These are phyloP conservation scores for Iguana delicatissima DNA, from an alignment of 2,797 vertebrate species.

Conservation along the genomic window DNA sequence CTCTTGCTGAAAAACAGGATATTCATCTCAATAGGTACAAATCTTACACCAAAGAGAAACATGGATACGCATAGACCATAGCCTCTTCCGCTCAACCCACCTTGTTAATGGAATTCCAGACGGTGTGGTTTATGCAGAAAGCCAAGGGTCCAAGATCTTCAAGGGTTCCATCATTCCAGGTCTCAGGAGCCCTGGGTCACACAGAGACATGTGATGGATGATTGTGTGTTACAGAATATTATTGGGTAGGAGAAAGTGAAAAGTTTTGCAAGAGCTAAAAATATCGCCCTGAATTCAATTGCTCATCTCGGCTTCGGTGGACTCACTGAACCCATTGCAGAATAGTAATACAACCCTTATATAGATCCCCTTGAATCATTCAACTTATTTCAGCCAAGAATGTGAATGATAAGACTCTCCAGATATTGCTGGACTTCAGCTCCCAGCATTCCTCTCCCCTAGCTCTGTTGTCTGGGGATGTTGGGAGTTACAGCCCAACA, in stretches of 20 bases:
- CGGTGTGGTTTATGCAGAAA: constrained; percentile 60
- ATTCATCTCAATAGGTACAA: neutral
- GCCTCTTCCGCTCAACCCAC: constrained; percentile 48
- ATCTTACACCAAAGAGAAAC: neutral
- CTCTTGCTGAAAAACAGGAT: constrained; percentile 54
- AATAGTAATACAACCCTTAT: too few species aligned
- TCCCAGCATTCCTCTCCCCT: too few species aligned
- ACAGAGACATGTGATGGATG: neutral
- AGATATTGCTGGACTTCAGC: too few species aligned
- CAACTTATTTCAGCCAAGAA: too few species aligned
- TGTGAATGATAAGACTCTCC: too few species aligned
- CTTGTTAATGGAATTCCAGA: constrained; percentile 66
- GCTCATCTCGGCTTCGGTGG: too few species aligned
- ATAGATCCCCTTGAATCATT: too few species aligned
- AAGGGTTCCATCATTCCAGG: constrained; percentile 70
- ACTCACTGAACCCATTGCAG: too few species aligned
- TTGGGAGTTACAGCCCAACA: too few species aligned
- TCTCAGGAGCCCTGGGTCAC: constrained; percentile 57
- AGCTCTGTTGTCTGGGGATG: too few species aligned
- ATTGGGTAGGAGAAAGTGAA: neutral
- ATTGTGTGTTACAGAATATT: rapidly evolving
- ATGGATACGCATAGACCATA: too few species aligned
- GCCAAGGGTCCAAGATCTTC: constrained; percentile 62
- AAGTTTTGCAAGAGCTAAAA: neutral
- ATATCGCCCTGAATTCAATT: too few species aligned